A percentile compares a stretch with the other conserved stretches of the same genome.
These are phyloP conservation scores for Micropoecilia bifurca DNA, from an alignment of 2,797 vertebrate species.

Conservation along the genomic window DNA sequence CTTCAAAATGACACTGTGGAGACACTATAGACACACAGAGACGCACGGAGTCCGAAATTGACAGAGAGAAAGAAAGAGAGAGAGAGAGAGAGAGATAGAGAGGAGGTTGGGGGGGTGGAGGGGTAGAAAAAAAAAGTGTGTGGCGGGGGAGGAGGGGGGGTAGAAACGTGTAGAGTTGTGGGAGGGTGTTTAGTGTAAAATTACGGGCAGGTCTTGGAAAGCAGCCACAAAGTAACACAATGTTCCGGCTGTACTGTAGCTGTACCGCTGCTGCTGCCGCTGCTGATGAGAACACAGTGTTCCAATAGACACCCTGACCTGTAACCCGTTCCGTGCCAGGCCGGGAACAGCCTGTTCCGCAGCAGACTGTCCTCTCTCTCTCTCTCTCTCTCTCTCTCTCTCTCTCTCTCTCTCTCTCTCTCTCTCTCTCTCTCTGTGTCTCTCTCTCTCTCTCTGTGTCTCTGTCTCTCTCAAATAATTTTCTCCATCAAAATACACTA, in stretches of 20 bases:
- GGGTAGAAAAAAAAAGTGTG: background rate
- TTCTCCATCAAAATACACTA: no score
- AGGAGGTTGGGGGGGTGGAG: background rate
- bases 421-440: conserved; percentile 43
- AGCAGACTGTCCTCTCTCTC: conserved; percentile 65
- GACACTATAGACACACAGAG: conserved; percentile 6
- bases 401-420: conserved; percentile 42
- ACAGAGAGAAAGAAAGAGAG: background rate
- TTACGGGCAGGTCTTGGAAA: conserved; percentile 87
- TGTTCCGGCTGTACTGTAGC: conserved; percentile 89
- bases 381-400: conserved; percentile 39
- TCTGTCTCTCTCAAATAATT: conserved; percentile 15
- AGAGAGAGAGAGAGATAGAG: background rate
- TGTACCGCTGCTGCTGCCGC: conserved; percentile 83
- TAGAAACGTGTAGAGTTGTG: conserved; percentile 58
- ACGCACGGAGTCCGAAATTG: background rate
- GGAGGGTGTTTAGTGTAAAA: conserved; percentile 81
- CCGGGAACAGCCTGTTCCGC: conserved; percentile 82
- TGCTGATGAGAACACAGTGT: conserved; percentile 88
- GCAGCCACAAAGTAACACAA: conserved; percentile 89
- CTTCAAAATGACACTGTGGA: conserved; percentile 58
- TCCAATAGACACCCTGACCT: conserved; percentile 87
- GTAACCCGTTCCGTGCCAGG: conserved; percentile 85
- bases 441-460: conserved; percentile 23
- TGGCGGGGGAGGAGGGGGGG: background rate